These are phyloP conservation scores for Irena cyanogastra DNA, from an alignment of 2,113 vertebrate genomes.

Conservation along the genomic window DNA sequence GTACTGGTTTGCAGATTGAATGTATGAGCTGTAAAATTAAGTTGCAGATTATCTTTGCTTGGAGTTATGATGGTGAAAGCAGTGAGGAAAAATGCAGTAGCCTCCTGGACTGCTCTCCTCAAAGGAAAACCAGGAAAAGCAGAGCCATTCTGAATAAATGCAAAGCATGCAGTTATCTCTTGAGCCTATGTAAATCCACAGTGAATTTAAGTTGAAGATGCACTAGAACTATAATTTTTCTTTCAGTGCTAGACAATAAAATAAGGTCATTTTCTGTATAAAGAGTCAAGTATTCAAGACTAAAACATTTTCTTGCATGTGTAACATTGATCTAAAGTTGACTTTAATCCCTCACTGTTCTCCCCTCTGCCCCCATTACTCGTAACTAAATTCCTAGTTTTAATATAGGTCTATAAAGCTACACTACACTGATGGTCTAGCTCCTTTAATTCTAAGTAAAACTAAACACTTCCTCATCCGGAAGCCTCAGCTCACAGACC, in stretches of 20 bases:
- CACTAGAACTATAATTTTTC: neutral
- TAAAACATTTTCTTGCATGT: neutral
- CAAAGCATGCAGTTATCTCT: neutral
- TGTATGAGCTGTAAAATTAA: neutral
- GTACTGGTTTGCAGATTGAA: neutral
- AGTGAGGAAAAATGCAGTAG: neutral
- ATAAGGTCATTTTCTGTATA: neutral
- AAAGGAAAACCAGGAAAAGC: neutral
- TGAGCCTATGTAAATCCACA: neutral
- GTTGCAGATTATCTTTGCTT: neutral
- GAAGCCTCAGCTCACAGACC: neutral
- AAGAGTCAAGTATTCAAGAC: neutral
- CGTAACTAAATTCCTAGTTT: neutral
- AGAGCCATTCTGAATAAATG: neutral
- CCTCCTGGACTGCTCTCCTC: neutral
- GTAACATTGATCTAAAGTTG: neutral
- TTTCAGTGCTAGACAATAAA: neutral
- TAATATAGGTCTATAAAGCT: neutral
- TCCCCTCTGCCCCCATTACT: neutral
- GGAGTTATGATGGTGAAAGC: neutral
- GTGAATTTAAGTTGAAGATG: neutral
- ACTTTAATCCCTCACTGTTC: neutral
- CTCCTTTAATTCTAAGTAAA: neutral
- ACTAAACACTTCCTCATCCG: neutral
- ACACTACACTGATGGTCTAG: neutral